Conservation (phyloP, 2,797 vertebrate genomes). For the Amazona ochrocephala region DNA sequence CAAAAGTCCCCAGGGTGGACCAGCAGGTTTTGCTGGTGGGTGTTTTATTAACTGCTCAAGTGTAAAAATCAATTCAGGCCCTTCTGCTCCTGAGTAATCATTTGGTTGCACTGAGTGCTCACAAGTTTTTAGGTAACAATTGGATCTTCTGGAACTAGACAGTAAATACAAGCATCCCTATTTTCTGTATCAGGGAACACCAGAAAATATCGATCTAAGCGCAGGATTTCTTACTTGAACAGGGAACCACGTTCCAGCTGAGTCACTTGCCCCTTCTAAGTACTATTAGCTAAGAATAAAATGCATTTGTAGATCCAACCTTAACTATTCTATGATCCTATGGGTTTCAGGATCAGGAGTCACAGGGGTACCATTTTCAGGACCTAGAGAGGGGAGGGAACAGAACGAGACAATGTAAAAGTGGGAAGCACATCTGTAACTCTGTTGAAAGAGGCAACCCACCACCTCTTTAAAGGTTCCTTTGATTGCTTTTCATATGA, state of each 20-base stretch:
- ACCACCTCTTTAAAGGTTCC: background rate
- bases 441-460: background rate
- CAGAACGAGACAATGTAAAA: background rate
- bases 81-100: background rate
- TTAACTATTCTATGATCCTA: background rate
- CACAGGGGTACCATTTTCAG: background rate
- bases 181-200: background rate
- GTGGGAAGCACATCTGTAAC: background rate
- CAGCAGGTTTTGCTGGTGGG: background rate
- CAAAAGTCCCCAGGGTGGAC: background rate
- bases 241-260: background rate
- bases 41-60: background rate
- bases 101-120: background rate
- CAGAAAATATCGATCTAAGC: background rate
- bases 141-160: background rate
- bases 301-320: background rate
- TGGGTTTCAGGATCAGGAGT: background rate
- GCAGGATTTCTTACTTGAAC: background rate
- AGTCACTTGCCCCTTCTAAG: background rate
- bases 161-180: background rate
- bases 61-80: background rate
- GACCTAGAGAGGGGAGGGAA: background rate
- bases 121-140: background rate
- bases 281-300: background rate
- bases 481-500: background rate